A percentile compares a stretch with the other conserved stretches of the same genome.
phyloP scores from a whole-genome alignment of 2,113 vertebrate species.

The Cacatua alba region DNA sequence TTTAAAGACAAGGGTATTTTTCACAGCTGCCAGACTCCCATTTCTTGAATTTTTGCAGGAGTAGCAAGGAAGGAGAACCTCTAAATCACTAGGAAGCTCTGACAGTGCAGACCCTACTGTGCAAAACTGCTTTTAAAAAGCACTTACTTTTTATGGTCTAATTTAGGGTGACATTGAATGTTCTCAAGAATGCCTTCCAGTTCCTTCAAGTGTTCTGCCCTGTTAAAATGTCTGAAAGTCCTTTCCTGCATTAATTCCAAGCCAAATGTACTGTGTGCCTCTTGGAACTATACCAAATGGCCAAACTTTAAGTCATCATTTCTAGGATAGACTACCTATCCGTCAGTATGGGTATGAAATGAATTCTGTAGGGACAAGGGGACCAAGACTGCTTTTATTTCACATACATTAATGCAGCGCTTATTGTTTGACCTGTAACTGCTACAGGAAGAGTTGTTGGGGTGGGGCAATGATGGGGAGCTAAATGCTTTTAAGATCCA shows the following conservation, averaged over 20 bases:
- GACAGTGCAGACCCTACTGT: conserved; percentile 28
- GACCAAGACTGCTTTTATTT: not conserved
- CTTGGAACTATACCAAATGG: conserved; percentile 23
- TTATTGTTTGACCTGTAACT: not conserved
- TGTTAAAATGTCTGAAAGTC: not conserved
- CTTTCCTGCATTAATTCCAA: conserved; percentile 18
- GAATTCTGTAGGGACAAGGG: not conserved
- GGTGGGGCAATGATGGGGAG: not conserved
- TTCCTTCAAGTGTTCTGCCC: not conserved
- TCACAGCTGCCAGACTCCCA: not conserved
- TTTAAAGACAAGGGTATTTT: conserved; percentile 10
- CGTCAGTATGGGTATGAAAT: not conserved
- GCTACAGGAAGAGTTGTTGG: not conserved
- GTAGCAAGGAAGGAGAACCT: not conserved
- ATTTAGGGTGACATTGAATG: conserved; percentile 63
- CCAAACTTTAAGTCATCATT: not conserved
- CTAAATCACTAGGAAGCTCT: conserved; percentile 57
- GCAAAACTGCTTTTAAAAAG: conserved; percentile 70
- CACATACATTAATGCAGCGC: not conserved
- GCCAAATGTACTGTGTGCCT: not conserved
- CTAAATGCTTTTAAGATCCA: not conserved
- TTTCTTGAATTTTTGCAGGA: not conserved
- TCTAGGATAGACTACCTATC: conserved; percentile 6
- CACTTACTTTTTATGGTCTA: conserved; percentile 71
- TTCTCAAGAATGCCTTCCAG: conserved; percentile 32